These are phyloP conservation scores for Aleiodes leptofemur DNA, from an alignment of 2,888 invertebrate genomes.

Conservation along the genomic window DNA sequence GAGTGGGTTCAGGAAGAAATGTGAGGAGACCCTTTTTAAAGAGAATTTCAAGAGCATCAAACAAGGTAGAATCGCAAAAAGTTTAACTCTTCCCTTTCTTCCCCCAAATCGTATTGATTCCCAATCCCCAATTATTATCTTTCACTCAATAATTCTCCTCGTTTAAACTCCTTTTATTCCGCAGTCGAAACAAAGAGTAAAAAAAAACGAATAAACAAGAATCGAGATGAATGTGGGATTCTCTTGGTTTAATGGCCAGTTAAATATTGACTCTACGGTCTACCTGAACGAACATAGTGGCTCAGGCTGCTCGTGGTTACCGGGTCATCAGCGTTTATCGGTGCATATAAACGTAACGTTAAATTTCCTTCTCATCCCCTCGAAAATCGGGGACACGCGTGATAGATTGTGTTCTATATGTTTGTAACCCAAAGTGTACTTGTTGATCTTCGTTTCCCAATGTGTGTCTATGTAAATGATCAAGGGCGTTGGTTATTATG, in stretches of 20 bases:
- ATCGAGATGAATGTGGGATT: constrained; percentile 55
- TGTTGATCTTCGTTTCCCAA: constrained; percentile 45
- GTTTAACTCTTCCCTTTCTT: too few relatives aligned
- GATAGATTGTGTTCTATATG: constrained; percentile 38
- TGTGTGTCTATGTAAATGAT: constrained; percentile 29
- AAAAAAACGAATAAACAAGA: background rate
- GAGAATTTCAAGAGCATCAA: too few relatives aligned
- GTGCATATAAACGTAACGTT: constrained; percentile 38
- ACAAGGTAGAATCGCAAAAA: too few relatives aligned
- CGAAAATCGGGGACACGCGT: constrained; percentile 32
- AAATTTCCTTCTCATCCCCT: constrained; percentile 10
- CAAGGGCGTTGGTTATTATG: constrained; percentile 2
- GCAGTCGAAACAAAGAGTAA: background rate
- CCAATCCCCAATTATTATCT: too few relatives aligned
- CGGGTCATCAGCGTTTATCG: constrained; percentile 57
- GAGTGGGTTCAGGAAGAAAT: too few relatives aligned
- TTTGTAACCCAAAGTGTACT: constrained; percentile 24
- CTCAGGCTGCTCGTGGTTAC: constrained; percentile 51
- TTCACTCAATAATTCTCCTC: too few relatives aligned
- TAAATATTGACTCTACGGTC: constrained; percentile 66
- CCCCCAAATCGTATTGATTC: too few relatives aligned
- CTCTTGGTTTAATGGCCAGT: constrained; percentile 60
- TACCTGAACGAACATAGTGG: constrained; percentile 52
- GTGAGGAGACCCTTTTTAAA: too few relatives aligned
- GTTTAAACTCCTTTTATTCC: too few relatives aligned